These are phyloP conservation scores for Petrocephalus zakoni DNA, from an alignment of 2,113 vertebrate genomes.

Conservation along the genomic window DNA sequence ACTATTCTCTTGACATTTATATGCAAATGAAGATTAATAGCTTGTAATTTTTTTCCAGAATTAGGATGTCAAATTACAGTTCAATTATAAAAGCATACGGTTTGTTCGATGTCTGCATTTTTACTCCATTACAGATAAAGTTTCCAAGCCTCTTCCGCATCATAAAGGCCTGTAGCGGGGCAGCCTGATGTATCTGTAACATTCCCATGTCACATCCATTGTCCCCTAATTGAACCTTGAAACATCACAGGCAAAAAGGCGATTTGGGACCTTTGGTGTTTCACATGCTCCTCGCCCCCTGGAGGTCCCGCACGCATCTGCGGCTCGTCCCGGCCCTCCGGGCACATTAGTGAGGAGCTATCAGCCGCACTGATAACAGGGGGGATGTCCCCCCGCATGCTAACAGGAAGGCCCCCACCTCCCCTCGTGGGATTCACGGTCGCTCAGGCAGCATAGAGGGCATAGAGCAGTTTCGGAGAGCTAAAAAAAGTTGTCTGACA, in stretches of 20 bases:
- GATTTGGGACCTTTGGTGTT: constrained; percentile 42
- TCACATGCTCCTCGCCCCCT: constrained; percentile 35
- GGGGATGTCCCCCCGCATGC: constrained; percentile 57
- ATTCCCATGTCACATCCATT: constrained; percentile 50
- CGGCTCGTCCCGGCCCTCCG: constrained; percentile 54
- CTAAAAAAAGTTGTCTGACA: constrained; percentile 42
- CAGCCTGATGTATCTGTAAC: constrained; percentile 32
- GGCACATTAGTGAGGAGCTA: constrained; percentile 66
- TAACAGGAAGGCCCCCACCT: constrained; percentile 55
- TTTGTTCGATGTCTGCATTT: neutral
- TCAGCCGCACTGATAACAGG: constrained; percentile 68
- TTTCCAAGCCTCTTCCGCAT: neutral
- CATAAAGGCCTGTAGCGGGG: constrained; percentile 27
- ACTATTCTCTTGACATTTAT: neutral
- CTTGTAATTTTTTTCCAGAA: constrained; percentile 4
- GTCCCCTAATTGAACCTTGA: constrained; percentile 39
- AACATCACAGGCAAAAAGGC: constrained; percentile 37
- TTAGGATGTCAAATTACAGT: neutral
- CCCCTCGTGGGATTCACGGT: constrained; percentile 40
- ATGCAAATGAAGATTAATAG: neutral
- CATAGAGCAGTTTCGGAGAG: constrained; percentile 50
- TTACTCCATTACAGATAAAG: neutral
- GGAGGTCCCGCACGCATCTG: constrained; percentile 57
- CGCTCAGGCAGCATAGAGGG: constrained; percentile 47
- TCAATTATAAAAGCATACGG: neutral